These are phyloP conservation scores for Eurypyga helias DNA, from an alignment of 2,113 vertebrate genomes.

Conservation along the genomic window DNA sequence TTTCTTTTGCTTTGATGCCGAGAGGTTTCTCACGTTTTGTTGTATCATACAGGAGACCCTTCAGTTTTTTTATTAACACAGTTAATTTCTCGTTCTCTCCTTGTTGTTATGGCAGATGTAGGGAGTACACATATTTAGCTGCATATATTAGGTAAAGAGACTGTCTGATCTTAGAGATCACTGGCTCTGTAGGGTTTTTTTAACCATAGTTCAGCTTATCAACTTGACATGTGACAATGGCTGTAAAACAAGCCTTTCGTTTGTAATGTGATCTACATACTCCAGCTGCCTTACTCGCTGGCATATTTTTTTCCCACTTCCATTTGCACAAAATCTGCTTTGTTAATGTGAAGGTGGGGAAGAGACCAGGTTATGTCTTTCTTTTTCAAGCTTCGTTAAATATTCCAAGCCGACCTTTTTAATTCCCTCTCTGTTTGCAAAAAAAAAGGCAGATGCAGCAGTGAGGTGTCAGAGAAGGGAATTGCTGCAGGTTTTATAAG, in stretches of 20 bases:
- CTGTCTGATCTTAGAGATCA: slow-evolving; percentile 38
- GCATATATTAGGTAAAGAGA: slow-evolving; percentile 42
- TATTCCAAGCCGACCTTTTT: not conserved
- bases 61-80: slow-evolving; percentile 14
- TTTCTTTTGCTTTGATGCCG: slow-evolving; percentile 55
- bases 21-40: slow-evolving; percentile 9
- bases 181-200: not conserved
- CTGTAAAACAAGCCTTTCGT: slow-evolving; percentile 52
- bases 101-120: slow-evolving; percentile 58
- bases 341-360: slow-evolving; percentile 15
- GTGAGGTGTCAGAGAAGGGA: slow-evolving; percentile 28
- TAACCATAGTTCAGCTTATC: slow-evolving; percentile 52
- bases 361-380: not conserved
- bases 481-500: slow-evolving; percentile 31
- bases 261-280: slow-evolving; percentile 21
- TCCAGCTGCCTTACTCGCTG: not conserved
- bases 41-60: not conserved
- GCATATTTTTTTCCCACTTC: not conserved
- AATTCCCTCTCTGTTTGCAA: not conserved
- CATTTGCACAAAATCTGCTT: slow-evolving; percentile 4
- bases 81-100: slow-evolving; percentile 41
- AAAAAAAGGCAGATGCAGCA: slow-evolving; percentile 22
- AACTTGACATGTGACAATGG: slow-evolving; percentile 54
- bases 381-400: slow-evolving; percentile 44
- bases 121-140: slow-evolving; percentile 24